Conservation (phyloP, 2,113 vertebrate species). For the Neofelis nebulosa region DNA sequence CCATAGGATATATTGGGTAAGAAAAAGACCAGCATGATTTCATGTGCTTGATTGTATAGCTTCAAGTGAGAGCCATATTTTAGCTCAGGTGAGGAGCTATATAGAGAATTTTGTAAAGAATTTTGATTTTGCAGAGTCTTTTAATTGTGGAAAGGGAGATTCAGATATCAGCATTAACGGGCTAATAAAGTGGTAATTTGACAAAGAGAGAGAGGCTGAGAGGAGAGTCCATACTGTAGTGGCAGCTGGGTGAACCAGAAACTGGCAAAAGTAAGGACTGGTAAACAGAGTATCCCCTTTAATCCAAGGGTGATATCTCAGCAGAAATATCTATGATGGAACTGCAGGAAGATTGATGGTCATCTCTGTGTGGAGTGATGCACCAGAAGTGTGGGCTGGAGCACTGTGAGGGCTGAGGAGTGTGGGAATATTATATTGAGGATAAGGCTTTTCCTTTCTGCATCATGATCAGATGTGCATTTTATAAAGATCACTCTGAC, state of each 20-base stretch:
- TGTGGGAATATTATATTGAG: background rate
- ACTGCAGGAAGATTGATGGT: background rate
- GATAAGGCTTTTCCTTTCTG: background rate
- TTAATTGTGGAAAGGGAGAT: background rate
- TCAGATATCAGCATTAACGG: background rate
- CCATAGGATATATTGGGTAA: background rate
- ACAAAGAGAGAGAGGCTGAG: background rate
- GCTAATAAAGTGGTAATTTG: background rate
- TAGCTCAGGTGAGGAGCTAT: background rate
- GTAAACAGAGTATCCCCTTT: background rate
- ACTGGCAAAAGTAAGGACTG: background rate
- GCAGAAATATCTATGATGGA: background rate
- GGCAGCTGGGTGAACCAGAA: background rate
- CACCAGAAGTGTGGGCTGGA: background rate
- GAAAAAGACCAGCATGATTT: background rate
- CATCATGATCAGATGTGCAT: background rate
- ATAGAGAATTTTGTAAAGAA: background rate
- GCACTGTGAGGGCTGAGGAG: background rate
- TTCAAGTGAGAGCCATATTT: background rate
- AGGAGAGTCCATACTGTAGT: background rate
- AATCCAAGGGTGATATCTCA: background rate
- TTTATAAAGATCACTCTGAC: background rate
- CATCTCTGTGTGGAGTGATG: background rate
- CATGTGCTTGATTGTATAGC: background rate
- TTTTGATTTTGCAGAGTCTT: background rate